Conservation (phyloP, 2,113 vertebrate species). For the Cichladusa arquata region DNA sequence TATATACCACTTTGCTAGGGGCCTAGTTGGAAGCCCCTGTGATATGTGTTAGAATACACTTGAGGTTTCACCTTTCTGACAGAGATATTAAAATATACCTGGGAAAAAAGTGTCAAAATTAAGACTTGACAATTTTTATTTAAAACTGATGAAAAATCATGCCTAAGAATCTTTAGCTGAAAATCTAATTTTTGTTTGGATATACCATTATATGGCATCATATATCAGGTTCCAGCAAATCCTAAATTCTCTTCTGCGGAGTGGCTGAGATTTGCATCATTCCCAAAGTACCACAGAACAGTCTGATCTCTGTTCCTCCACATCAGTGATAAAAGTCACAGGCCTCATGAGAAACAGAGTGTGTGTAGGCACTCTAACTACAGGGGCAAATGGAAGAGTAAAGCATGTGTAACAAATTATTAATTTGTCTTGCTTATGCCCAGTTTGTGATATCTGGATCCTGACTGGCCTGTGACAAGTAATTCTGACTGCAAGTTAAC, state of each 20-base stretch:
- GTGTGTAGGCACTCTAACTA: not conserved
- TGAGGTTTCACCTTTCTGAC: not conserved
- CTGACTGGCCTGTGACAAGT: not conserved
- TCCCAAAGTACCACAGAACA: not conserved
- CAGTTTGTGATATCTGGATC: not conserved
- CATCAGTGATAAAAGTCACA: not conserved
- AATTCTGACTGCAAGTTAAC: not conserved
- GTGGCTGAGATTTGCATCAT: not conserved
- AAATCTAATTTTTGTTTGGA: not conserved
- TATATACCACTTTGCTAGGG: not conserved
- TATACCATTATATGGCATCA: rapidly evolving
- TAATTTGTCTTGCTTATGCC: not conserved
- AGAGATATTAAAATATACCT: not conserved
- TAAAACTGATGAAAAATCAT: not conserved
- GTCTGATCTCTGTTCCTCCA: not conserved
- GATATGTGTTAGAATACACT: not conserved
- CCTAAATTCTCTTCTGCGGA: not conserved
- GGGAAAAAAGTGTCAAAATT: not conserved
- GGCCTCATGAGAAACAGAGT: not conserved
- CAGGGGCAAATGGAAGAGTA: not conserved
- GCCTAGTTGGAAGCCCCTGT: not conserved
- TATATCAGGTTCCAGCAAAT: not conserved
- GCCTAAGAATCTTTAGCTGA: not conserved
- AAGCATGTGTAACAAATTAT: not conserved
- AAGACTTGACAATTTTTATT: not conserved